Base-by-base conservation (phyloP, 1,140 invertebrate genomes). In the Acromyrmex charruanus region DNA sequence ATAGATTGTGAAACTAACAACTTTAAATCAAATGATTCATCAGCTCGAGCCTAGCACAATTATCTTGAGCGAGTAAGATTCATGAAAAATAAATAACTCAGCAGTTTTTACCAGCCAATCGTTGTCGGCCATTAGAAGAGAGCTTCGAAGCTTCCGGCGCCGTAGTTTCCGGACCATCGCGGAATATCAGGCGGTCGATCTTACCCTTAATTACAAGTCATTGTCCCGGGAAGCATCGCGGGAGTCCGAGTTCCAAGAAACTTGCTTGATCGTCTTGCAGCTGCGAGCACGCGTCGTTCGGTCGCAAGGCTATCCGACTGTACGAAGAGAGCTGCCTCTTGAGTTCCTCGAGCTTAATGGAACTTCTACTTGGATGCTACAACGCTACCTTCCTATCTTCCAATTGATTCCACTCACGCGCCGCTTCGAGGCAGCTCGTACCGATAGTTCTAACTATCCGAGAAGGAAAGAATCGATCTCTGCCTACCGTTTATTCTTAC, bases 351-450 rank as follows among this genome's bases (percentile, higher is more conserved):
- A 10, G 84, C 74, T 89, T 90, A 90, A 90, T 90, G 88, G 86
- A 88, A 90, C 79, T 85, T 90, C 85, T 55, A 74, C 82, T 88
- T 81, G 72, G 63, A 89, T 71, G 86, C 51, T 74, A 85, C 81
- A 85, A 63, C 80, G 44, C 68, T 75, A 21, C 58, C 55, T 51
- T 35, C 79, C 71, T 25, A 63, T 74, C 81, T 77, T 72, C 65
- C 81, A 82, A 91, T 86, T 88, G 89, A 90, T 90, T 90, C 89
- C 65, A 63, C 80, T 90, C 89, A 90, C 89, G 89, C 77, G 88
- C 31, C 55, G 12, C 35, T 21, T 14, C 75, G 68, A 58, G 55
- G 72, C 66, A 51, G 71, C 77, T 82, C 65, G 63, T 68, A 85
- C 53, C 59, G 88, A 77, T 90, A 90, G 59, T 72, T 74, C 58